Evolutionary conservation across 2,888 invertebrate species (phyloP), one percentile per base, ranked within the genome.

Genomic region (Kryphioiulus occultus): DNA sequence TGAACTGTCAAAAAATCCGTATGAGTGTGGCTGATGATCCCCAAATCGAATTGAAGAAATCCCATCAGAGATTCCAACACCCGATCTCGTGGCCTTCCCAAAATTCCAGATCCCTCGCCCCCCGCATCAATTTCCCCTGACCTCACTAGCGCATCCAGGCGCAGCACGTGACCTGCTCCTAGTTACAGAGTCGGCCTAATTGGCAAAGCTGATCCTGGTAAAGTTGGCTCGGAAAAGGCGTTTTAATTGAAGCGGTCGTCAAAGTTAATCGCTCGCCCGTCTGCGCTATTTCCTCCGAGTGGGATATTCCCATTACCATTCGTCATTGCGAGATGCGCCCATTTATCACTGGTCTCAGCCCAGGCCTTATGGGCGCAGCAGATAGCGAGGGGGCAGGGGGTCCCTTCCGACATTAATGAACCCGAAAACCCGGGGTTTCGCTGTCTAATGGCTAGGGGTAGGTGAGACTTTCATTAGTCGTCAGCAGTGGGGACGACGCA

Each of bases 221-320:
- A 78, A 78, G 78, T 78, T 78, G 78, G 78, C 78, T 30, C 26
- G 78, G 78, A 78, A 78, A 78, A 78, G 78, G 78, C 78, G 78
- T 78, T 78, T 78, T 78, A 78, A 78, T 78, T 78, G 78, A 78
- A 78, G 15, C 30, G 78, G 78, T 78, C 78, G 78, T 78, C 78
- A 78, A n/a, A 78, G 78, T 78, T 78, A 78, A 78, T 78, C 78
- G 78, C 26, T 30, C 30, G 78, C 78, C 78, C 78, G 78, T 78
- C 78, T 30, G 78, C 78, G 78, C 78, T 30, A 78, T 78, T 78
- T 78, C 26, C 78, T 78, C 78, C 30, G 78, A 78, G 78, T 78
- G 78, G 78, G 30, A 26, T 15, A 78, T 78, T 78, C 30, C 78
- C 78, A 78, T 78, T 78, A 30, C 30, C 78, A 30, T 78, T 78